Evolutionary conservation across 2,888 invertebrate species (phyloP).

Genomic region (Tanypteryx hageni): DNA sequence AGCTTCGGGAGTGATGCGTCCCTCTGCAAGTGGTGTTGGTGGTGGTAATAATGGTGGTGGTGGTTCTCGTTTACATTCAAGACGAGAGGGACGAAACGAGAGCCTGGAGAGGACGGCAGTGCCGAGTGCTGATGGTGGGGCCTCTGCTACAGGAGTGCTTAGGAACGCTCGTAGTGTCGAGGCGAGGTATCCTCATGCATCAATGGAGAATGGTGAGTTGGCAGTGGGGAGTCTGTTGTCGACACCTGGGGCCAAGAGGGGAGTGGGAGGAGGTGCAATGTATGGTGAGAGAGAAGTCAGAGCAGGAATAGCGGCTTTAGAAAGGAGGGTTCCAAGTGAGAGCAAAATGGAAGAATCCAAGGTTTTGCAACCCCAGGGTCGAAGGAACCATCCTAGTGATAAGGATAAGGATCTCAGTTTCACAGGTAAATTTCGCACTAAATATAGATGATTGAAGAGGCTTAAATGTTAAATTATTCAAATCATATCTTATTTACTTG

Average conservation of each 20-base stretch:
- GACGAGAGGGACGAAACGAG: constrained; percentile 52
- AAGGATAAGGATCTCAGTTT: constrained; percentile 67
- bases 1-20: constrained; percentile 38
- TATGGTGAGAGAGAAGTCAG: constrained; percentile 56
- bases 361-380: constrained; percentile 59
- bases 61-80: constrained; percentile 50
- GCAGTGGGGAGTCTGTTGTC: constrained; percentile 60
- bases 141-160: constrained; percentile 54
- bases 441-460: neutral
- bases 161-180: constrained; percentile 60
- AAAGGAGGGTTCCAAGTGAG: constrained; percentile 63
- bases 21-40: constrained; percentile 27
- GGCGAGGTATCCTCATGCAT: constrained; percentile 55
- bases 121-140: constrained; percentile 51
- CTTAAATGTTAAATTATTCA: neutral
- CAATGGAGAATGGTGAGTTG: constrained; percentile 60
- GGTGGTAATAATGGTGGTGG: constrained; percentile 43
- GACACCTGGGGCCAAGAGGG: constrained; percentile 61
- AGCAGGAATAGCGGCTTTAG: constrained; percentile 5
- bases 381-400: constrained; percentile 64
- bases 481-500: neutral
- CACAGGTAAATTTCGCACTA: constrained; percentile 65
- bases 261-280: constrained; percentile 61
- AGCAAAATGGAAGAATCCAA: constrained; percentile 58
- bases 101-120: constrained; percentile 62